Evolutionary conservation across 2,797 vertebrate genomes (phyloP), one percentile per base, ranked within the genome.

Genomic region (Morelia viridis): DNA sequence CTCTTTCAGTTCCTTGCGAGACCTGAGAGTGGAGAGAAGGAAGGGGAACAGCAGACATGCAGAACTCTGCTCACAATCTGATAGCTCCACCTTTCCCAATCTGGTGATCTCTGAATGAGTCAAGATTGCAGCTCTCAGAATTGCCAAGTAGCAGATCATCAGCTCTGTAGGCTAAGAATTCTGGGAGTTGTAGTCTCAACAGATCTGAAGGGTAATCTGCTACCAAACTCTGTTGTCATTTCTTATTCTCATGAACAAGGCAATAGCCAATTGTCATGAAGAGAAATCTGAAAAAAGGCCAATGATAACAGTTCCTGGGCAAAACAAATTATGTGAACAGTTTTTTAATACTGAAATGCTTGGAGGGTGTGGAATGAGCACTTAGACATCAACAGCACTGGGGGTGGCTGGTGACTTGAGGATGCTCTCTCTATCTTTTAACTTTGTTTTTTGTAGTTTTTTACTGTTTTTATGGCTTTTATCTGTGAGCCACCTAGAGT

Each of bases 1-100:
- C 93, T 98, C 96, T 0, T 93, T 90, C 89, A 96, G 56, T 92
- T 98, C 97, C 95, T 97, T 97, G 65, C 95, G 96, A 5, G 97
- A 98, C 91, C 97, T 97, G 62, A 22, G 31, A 17, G 15, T 22
- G 53, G 60, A 65, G 4, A 89, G 12, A 24, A 86, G 24, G 22
- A 10, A 50, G n/a, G 22, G 61, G 62, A 31, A 56, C 22, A 87
- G 35, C 9, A 62, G 64, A 31, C 57, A 87, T 61, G 4, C 17
- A 83, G 31, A 71, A 61, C 35, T n/a, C 19, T 76, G 35, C 35
- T 5, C 35, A 10, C 7, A 46, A 80, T 11, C 71, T 80, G 24
- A 80, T 46, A 46, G 71, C 35, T 80, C 35, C 35, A 4, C 9
- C 10, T 46, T 22, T 4, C 35, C 35, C 71, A 80, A 5, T 80